Conservation (phyloP, 2,888 invertebrate species). For the Ophonus ardosiacus region DNA sequence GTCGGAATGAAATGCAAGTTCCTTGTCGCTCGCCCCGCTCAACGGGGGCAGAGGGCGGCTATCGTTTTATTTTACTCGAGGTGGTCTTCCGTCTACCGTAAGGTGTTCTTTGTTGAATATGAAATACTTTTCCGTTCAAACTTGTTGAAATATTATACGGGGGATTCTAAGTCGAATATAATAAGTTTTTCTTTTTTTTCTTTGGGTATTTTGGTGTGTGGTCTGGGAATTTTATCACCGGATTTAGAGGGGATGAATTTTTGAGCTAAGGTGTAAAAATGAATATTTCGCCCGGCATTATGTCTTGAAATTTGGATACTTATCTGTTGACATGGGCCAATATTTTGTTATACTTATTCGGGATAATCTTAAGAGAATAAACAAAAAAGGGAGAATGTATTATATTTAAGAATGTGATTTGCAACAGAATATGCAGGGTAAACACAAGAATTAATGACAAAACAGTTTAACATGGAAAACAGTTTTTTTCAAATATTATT, state of each 20-base stretch:
- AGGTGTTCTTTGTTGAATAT: slow-evolving; percentile 33
- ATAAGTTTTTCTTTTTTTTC: slow-evolving; percentile 31
- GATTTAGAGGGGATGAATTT: slow-evolving; percentile 19
- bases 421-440: too few relatives aligned
- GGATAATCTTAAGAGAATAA: neutral
- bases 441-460: too few relatives aligned
- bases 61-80: slow-evolving; percentile 50
- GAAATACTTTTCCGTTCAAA: slow-evolving; percentile 42
- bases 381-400: neutral
- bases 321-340: neutral
- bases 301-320: neutral
- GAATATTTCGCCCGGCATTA: neutral
- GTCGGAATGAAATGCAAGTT: slow-evolving; percentile 50
- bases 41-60: neutral
- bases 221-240: slow-evolving; percentile 7
- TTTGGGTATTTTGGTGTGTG: slow-evolving; percentile 27
- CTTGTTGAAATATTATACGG: slow-evolving; percentile 55
- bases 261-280: neutral
- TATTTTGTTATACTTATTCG: neutral
- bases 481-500: too few relatives aligned
- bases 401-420: neutral
- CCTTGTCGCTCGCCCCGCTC: neutral
- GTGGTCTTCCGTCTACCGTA: slow-evolving; percentile 41
- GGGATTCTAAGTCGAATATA: slow-evolving; percentile 32
- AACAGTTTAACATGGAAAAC: too few relatives aligned